Evolutionary conservation across 1,140 invertebrate species (phyloP).

Genomic region (Papilio xuthus): DNA sequence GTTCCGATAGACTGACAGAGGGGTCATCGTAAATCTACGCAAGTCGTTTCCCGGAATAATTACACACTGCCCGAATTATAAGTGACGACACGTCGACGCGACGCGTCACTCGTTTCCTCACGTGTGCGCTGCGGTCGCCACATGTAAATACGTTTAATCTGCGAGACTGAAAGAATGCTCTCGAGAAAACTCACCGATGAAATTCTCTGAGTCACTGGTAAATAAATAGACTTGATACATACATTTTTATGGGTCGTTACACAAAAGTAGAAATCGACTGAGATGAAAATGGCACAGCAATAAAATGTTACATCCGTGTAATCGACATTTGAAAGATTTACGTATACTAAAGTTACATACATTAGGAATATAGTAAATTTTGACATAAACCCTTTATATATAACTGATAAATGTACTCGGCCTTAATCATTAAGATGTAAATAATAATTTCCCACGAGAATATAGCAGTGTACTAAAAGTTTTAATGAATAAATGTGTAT

Average conservation of each 20-base stretch:
- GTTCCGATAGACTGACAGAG: background rate
- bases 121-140: slow-evolving; percentile 35
- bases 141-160: slow-evolving; percentile 45
- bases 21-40: slow-evolving; percentile 19
- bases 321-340: background rate
- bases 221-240: slow-evolving; percentile 52
- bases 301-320: slow-evolving; percentile 6
- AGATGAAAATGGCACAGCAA: slow-evolving; percentile 4
- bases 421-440: background rate
- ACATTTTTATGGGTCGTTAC: slow-evolving; percentile 49
- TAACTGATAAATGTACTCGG: background rate
- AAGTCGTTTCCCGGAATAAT: slow-evolving; percentile 38
- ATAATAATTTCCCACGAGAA: background rate
- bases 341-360: background rate
- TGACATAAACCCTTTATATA: background rate
- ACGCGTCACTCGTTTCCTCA: slow-evolving; percentile 38
- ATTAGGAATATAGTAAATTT: background rate
- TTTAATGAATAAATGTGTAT: slow-evolving; percentile 44
- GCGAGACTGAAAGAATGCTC: slow-evolving; percentile 46
- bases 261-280: slow-evolving; percentile 44
- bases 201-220: slow-evolving; percentile 49
- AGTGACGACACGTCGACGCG: slow-evolving; percentile 46
- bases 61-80: slow-evolving; percentile 47
- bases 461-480: background rate
- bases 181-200: slow-evolving; percentile 47